These are phyloP conservation scores for Eulemur macaco DNA, from an alignment of 2,113 vertebrate genomes.

Conservation along the genomic window DNA sequence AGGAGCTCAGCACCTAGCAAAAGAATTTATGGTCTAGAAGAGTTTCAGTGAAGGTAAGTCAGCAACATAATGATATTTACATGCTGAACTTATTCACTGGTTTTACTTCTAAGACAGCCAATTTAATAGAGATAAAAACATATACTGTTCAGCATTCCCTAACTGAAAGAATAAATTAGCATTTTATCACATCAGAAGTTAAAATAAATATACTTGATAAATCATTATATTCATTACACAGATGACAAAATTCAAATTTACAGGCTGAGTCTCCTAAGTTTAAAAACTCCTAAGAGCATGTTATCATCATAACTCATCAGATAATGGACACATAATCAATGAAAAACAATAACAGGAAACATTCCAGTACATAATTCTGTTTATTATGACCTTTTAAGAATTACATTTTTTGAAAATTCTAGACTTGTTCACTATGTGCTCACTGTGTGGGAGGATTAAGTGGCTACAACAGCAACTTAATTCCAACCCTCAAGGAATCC, in stretches of 20 bases:
- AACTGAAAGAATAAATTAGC: conserved; percentile 27
- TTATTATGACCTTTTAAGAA: conserved; percentile 21
- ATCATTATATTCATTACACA: conserved; percentile 36
- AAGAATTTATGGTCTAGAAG: conserved; percentile 26
- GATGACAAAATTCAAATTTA: conserved; percentile 47
- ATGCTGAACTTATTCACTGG: conserved; percentile 27
- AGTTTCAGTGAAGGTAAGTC: conserved; percentile 10
- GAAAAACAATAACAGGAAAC: conserved; percentile 29
- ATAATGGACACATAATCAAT: conserved; percentile 44
- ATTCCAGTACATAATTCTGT: background rate
- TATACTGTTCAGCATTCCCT: conserved; percentile 11
- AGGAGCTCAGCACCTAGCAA: background rate
- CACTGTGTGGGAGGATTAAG: background rate
- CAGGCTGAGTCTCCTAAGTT: background rate
- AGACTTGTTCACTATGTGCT: background rate
- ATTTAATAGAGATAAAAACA: conserved; percentile 37
- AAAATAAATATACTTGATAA: conserved; percentile 61
- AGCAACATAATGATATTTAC: conserved; percentile 42
- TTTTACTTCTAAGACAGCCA: conserved; percentile 28
- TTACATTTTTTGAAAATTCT: background rate
- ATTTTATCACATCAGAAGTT: conserved; percentile 51
- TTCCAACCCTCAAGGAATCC: background rate
- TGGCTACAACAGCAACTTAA: background rate
- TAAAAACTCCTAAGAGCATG: conserved; percentile 34
- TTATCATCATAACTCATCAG: conserved; percentile 28